Evolutionary conservation across 2,888 invertebrate genomes (phyloP).

Genomic region (Chrysolina americana): DNA sequence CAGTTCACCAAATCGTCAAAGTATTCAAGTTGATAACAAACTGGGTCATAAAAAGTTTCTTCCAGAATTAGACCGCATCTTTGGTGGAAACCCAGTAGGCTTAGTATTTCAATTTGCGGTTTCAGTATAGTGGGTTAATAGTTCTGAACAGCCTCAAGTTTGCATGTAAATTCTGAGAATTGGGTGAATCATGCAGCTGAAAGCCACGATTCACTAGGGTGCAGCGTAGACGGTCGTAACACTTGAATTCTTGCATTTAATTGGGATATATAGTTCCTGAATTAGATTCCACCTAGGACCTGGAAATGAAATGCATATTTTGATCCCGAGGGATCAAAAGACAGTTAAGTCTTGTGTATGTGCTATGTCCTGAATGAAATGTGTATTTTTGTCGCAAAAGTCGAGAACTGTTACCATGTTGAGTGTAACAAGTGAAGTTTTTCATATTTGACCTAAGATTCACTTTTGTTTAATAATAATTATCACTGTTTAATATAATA

Average conservation of each 20-base stretch:
- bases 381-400: no score
- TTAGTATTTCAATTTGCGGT: constrained; percentile 28
- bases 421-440: no score
- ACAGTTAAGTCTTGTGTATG: no score
- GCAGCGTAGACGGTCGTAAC: not conserved
- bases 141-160: constrained; percentile 24
- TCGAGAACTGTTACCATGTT: no score
- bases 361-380: no score
- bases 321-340: no score
- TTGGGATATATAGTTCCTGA: not conserved
- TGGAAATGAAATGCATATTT: no score
- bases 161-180: constrained; percentile 27
- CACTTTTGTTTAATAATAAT: no score
- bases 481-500: no score
- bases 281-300: no score
- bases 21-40: not conserved
- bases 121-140: constrained; percentile 19
- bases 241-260: not conserved
- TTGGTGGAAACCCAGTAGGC: constrained; percentile 11
- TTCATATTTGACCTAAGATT: no score
- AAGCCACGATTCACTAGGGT: not conserved
- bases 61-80: not conserved
- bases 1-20: not conserved
- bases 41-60: not conserved
- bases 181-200: constrained; percentile 20